These are phyloP conservation scores for Pseudotriccus pelzelni DNA, from an alignment of 2,797 vertebrate species.

Conservation along the genomic window DNA sequence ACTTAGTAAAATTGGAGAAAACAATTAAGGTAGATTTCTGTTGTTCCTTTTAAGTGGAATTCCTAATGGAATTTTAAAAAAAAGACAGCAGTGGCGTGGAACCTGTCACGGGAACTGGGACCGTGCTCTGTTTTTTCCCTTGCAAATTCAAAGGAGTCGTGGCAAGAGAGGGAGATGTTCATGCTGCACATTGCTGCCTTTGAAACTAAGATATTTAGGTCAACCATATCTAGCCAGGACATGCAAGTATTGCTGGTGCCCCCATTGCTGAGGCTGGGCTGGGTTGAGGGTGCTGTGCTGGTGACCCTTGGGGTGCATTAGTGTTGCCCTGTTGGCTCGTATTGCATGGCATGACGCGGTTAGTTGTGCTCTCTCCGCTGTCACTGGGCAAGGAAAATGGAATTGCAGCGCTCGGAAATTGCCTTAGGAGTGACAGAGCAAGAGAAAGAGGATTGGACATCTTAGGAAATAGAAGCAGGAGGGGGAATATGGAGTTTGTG, in stretches of 20 bases:
- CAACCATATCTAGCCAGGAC: not conserved
- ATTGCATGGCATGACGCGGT: not conserved
- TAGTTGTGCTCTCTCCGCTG: not conserved
- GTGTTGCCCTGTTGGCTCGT: not conserved
- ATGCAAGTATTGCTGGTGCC: not conserved
- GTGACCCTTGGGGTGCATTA: not conserved
- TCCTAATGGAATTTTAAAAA: not conserved
- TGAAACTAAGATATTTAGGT: not conserved
- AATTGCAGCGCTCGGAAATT: not conserved
- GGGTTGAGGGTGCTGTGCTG: not conserved
- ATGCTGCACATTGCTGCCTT: not conserved
- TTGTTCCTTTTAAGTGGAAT: not conserved
- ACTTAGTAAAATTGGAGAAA: not conserved
- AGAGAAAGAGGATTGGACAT: not conserved
- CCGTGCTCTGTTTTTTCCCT: not conserved
- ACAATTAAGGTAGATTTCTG: not conserved
- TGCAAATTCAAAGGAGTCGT: not conserved
- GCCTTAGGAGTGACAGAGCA: slow-evolving; percentile 11
- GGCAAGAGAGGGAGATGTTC: not conserved
- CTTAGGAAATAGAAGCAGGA: not conserved
- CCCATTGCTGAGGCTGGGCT: not conserved
- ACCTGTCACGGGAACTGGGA: not conserved
- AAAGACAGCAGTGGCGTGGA: not conserved
- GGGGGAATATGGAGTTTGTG: not conserved
- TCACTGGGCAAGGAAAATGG: not conserved